These are phyloP conservation scores for Parauchenoglanis ngamensis DNA, from an alignment of 2,797 vertebrate genomes.

Conservation along the genomic window DNA sequence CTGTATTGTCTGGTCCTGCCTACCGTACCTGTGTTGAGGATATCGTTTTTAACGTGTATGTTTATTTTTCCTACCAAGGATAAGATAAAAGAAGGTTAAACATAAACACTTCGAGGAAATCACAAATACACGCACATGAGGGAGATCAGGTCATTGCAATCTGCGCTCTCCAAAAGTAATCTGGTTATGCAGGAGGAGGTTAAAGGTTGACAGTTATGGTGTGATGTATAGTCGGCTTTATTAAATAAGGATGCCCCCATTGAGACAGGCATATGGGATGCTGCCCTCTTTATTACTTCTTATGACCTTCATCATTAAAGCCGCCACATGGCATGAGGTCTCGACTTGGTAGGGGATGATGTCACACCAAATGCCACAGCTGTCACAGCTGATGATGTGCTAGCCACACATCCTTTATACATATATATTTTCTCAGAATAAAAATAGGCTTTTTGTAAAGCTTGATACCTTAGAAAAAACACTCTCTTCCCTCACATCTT, in stretches of 20 bases:
- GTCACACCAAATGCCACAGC: slow-evolving; percentile 41
- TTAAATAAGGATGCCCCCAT: slow-evolving; percentile 72
- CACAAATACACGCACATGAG: not conserved
- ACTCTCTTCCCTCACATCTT: not conserved
- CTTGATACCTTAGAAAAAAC: not conserved
- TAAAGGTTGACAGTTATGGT: slow-evolving; percentile 75
- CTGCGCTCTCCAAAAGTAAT: slow-evolving; percentile 52
- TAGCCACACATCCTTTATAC: not conserved
- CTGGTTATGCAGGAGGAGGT: slow-evolving; percentile 68
- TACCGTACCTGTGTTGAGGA: not conserved
- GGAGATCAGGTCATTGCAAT: slow-evolving; percentile 1
- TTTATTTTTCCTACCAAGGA: not conserved
- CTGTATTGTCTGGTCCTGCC: not conserved
- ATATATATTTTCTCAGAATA: not conserved
- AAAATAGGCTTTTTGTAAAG: not conserved
- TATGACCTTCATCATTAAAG: slow-evolving; percentile 24
- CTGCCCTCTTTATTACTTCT: slow-evolving; percentile 35
- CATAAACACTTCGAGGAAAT: not conserved
- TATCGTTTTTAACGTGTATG: not conserved
- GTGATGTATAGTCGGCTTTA: slow-evolving; percentile 72
- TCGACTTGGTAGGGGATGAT: slow-evolving; percentile 38
- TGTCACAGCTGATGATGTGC: not conserved
- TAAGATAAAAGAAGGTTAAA: not conserved
- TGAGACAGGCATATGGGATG: slow-evolving; percentile 69
- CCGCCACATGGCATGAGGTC: slow-evolving; percentile 39